Base-by-base conservation (phyloP, 2,113 vertebrate genomes). In the Paramisgurnus dabryanus region DNA sequence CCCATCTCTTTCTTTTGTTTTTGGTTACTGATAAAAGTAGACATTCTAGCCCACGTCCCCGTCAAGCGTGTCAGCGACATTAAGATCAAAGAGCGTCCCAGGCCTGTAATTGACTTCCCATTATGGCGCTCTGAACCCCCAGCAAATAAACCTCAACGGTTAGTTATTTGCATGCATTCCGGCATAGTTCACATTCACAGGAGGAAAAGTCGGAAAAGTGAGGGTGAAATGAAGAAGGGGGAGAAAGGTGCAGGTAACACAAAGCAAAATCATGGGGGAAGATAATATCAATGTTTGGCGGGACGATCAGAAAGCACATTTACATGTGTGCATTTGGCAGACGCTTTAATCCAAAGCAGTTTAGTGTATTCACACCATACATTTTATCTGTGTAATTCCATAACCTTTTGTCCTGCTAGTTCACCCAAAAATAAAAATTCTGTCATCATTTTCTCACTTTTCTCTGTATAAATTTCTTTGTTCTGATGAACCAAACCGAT, bases 81-180 rank as follows among this genome's bases (percentile, higher is more conserved):
- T 61, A 43, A 60, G 73, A 75, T 75, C 58, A 75, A 75, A 75
- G 58, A 49, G 43, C 58, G 10, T 7, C 41, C 22, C 58, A 1
- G 41, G 22, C 58, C 72, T 75, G 43, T 75, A 75, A 75, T 75
- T 75, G 40, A 75, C 72, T 75, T 64, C 73, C 43, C 58, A 64
- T 75, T 75, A 64, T 6, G 49, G 43, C 1, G 22, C 22, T 63
- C 73, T 27, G 58, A 49, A 75, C 73, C 73, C 43, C 43, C 43
- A 64, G 58, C 60, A 64, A 47, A 75, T 75, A 64, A 50, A 41
- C 73, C 58, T 75, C 73, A 64, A 64, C 73, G 8, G 43, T 75
- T 73, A 22, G 60, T 75, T 75, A 75, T 75, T 75, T 75, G 73
- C 73, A 75, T 75, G 58, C 73, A 64, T 75, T 75, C 58, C 13